A percentile compares a stretch with the other conserved stretches of the same genome.
These are phyloP conservation scores for Myotis davidii DNA, from an alignment of 2,113 vertebrate species.

Conservation along the genomic window DNA sequence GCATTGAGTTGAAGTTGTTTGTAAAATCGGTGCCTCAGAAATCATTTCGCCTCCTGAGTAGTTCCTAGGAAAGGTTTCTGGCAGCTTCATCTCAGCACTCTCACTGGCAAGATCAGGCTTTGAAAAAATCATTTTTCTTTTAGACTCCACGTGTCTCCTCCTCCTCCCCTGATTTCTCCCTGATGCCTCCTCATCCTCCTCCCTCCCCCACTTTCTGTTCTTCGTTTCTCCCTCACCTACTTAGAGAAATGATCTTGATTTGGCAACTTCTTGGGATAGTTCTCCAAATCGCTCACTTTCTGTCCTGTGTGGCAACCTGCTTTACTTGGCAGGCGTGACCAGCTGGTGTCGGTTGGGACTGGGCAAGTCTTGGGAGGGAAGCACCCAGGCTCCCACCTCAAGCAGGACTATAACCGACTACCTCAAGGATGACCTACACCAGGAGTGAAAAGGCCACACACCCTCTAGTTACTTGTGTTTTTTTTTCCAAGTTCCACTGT, in stretches of 20 bases:
- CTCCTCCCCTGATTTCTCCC: not conserved
- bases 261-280: not conserved
- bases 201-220: not conserved
- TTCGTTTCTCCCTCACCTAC: not conserved
- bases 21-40: not conserved
- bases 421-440: not conserved
- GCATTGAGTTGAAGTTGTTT: not conserved
- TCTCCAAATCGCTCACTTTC: slow-evolving; percentile 19
- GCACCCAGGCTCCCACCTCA: not conserved
- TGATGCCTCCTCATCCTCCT: not conserved
- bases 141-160: not conserved
- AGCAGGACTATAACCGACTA: not conserved
- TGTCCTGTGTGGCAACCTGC: not conserved
- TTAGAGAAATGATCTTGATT: not conserved
- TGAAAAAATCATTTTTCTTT: not conserved
- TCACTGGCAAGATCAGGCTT: not conserved
- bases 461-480: not conserved
- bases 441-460: not conserved
- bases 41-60: not conserved
- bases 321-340: not conserved
- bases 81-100: not conserved
- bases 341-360: not conserved
- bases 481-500: not conserved
- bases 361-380: not conserved
- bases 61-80: not conserved